Evolutionary conservation across 2,888 invertebrate species (phyloP), one percentile per base, ranked within the genome.

Genomic region (Epicampocera succincta): DNA sequence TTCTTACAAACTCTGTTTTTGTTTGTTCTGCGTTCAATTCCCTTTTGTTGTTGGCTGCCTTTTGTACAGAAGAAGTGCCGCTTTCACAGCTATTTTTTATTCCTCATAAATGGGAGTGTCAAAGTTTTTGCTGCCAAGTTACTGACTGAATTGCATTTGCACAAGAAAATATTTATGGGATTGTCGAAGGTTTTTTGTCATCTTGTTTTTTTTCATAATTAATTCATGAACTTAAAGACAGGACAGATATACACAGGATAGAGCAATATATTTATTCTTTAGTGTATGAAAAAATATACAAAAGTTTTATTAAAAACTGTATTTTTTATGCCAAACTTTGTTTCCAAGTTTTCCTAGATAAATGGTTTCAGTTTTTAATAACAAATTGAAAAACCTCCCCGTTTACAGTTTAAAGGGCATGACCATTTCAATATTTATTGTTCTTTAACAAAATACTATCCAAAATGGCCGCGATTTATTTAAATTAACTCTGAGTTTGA

Each of bases 101-200:
- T 72, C 9, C 72, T 69, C 19, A 54, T 69, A 68, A 68, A 25
- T 66, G 46, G 73, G 65, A 38, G 71, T 60, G 69, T 69, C 74
- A 60, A 61, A 21, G 40, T 66, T 74, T 65, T 56, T 46, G 56
- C 50, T 56, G 71, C 6, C 71, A 60, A 60, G 15, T 66, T 46
- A 48, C 63, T 68, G 61, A 68, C 42, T 17, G 2, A 25, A 15
- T 54, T 69, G n/a, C 29, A 19, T 29, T 56, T 33, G 58, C 44
- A 50, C 50, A 68, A 68, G 56, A 33, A 52, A 68, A 48, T 48
- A 56, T 58, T 75, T 50, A 52, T 50, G 68, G 75, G 72, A 56
- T 68, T 63, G 68, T 56, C 75, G 8, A 17, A 38, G 3, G 25
- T 8, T 15, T 11, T 46, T 48, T 38, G 40, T 40, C 33, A 29